Conservation (phyloP, 2,888 invertebrate species). For the Kuschelorhynchus macadamiae region DNA sequence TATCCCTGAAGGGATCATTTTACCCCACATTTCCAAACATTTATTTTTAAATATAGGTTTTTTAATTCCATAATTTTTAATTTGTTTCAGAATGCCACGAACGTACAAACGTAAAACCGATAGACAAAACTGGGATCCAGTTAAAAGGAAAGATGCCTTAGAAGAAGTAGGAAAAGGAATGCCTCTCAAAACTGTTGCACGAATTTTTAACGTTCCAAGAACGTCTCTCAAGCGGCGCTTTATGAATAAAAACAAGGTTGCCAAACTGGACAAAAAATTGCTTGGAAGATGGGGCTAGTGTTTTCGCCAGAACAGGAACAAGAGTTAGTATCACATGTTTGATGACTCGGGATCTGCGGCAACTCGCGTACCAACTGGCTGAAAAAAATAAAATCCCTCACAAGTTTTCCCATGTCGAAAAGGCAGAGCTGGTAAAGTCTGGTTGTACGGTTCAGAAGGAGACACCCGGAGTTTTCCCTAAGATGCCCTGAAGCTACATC, state of each 20-base stretch:
- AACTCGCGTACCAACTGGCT: constrained; percentile 21
- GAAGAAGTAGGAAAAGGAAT: constrained; percentile 4
- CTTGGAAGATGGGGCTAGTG: too few species aligned
- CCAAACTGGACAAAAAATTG: too few species aligned
- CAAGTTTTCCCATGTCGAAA: background rate
- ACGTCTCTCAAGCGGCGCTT: constrained; percentile 3
- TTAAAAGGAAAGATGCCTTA: constrained; percentile 19
- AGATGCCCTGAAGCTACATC: background rate
- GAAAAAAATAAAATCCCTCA: constrained; percentile 8
- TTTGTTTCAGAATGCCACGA: constrained; percentile 18
- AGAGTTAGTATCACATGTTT: too few species aligned
- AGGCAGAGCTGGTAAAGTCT: background rate
- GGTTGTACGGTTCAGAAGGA: background rate
- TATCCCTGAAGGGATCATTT: too few species aligned
- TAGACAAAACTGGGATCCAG: constrained; percentile 17
- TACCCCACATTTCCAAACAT: too few species aligned
- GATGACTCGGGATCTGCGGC: too few species aligned
- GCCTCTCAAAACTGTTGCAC: too few species aligned
- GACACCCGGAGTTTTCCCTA: constrained; percentile 8
- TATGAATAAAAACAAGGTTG: constrained; percentile 18
- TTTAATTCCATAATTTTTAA: too few species aligned
- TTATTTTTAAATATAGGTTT: too few species aligned
- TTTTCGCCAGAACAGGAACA: too few species aligned
- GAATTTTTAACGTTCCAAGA: background rate
- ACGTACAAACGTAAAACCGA: constrained; percentile 18